Evolutionary conservation across 2,888 invertebrate genomes (phyloP), one percentile per base, ranked within the genome.

Genomic region (Caenorhabditis auriculariae): DNA sequence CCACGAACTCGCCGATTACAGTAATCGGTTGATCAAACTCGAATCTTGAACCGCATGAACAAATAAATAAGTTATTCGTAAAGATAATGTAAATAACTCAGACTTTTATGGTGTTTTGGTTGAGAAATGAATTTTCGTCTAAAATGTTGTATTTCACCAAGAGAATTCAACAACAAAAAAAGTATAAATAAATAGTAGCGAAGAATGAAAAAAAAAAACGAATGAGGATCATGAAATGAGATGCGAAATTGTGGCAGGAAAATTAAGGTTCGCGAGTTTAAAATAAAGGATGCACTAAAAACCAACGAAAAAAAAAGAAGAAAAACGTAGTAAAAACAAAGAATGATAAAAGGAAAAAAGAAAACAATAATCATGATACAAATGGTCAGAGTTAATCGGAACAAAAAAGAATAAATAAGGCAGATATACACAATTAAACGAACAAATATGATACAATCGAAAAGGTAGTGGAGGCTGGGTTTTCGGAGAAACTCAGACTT

Each of bases 1-100:
- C 46, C 84, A 89, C 0, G 98, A 98, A 76, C 84, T 98, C 62
- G 95, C 91, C 0, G 93, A 96, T 82, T 89, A 90, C 81, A 95
- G 95, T 80, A 94, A 94, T 84, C 88, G 88, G 66, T 85, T 98
- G 45, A 93, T 98, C 66, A 91, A 89, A 82, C 85, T 96, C 59
- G 78, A 77, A 39, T 59, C 55, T 28, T 9, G n/a, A 32, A n/a
- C 35, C n/a, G 35, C 35, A n/a, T n/a, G n/a, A n/a, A n/a, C n/a
- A n/a, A n/a, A n/a, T n/a, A n/a, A n/a, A n/a, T n/a, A n/a, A n/a
- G n/a, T n/a, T n/a, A n/a, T n/a, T n/a, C n/a, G n/a, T n/a, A n/a
- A n/a, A n/a, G n/a, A n/a, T n/a, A n/a, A n/a, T n/a, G n/a, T n/a
- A n/a, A n/a, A n/a, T n/a, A n/a, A n/a, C n/a, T n/a, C n/a, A n/a